Evolutionary conservation across 2,113 vertebrate genomes (phyloP).

Genomic region (Tursiops truncatus): DNA sequence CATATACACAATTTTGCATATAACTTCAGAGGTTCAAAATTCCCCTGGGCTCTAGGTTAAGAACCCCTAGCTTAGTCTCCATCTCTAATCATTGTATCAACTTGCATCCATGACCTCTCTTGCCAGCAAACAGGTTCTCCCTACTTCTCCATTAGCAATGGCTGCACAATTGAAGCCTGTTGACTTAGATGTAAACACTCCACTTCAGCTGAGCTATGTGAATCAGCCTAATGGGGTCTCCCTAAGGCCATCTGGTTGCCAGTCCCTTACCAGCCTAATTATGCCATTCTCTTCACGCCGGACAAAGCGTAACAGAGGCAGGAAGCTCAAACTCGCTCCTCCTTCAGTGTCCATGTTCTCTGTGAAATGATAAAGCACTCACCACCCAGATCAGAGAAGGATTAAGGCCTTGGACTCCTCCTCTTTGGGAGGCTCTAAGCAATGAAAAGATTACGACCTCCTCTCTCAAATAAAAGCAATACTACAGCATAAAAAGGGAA

Average conservation of each 20-base stretch:
- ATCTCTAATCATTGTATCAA: not conserved
- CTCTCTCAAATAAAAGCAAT: not conserved
- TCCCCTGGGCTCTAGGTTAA: not conserved
- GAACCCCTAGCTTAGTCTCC: not conserved
- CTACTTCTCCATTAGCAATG: not conserved
- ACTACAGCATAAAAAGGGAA: not conserved
- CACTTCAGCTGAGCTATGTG: not conserved
- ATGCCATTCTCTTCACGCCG: not conserved
- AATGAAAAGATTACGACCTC: not conserved
- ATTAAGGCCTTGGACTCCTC: not conserved
- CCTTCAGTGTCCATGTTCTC: not conserved
- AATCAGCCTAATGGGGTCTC: not conserved
- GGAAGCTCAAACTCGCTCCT: not conserved
- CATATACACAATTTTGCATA: not conserved
- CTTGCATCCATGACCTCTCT: not conserved
- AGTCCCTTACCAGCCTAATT: not conserved
- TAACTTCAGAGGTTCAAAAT: slow-evolving; percentile 19
- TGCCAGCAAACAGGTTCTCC: slow-evolving; percentile 5
- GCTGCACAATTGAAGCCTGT: not conserved
- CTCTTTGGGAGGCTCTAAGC: not conserved
- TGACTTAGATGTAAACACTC: not conserved
- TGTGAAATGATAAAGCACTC: not conserved
- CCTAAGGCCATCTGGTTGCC: not conserved
- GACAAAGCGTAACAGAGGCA: not conserved
- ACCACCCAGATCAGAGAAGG: not conserved